Percentiles rank a stretch among this genome's conserved stretches.
These are phyloP conservation scores for Tenthredo amoena DNA, from an alignment of 2,888 invertebrate species.

Conservation along the genomic window DNA sequence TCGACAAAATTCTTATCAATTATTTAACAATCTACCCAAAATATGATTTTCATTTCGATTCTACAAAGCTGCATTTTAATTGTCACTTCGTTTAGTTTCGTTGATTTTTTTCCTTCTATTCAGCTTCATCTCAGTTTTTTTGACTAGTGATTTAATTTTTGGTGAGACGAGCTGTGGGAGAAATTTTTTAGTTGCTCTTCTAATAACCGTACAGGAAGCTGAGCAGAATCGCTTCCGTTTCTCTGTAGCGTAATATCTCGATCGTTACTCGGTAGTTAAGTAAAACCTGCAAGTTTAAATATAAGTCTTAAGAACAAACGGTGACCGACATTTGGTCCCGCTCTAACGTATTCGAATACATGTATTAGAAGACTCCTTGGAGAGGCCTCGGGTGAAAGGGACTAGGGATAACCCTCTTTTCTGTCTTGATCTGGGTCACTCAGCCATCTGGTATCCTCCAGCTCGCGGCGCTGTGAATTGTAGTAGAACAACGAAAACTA, in stretches of 20 bases:
- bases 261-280: not conserved
- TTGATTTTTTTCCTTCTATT: not conserved
- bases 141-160: not conserved
- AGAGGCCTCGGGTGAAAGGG: slow-evolving; percentile 41
- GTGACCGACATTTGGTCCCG: slow-evolving; percentile 42
- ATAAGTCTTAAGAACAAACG: slow-evolving; percentile 14
- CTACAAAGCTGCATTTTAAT: not conserved
- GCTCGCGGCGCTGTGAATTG: slow-evolving; percentile 3
- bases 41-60: not conserved
- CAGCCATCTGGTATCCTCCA: slow-evolving; percentile 23
- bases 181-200: not conserved
- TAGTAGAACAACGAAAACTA: not conserved
- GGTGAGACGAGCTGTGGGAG: too few relatives aligned
- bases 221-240: not conserved
- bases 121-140: not conserved
- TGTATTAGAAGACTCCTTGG: not conserved
- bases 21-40: not conserved
- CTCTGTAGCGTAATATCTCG: not conserved
- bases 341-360: slow-evolving; percentile 19
- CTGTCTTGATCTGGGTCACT: slow-evolving; percentile 34
- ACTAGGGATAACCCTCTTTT: slow-evolving; percentile 47
- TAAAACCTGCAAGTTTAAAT: not conserved
- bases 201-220: not conserved
- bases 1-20: not conserved
- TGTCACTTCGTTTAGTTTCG: not conserved